Percentiles rank a stretch among this genome's conserved stretches.
phyloP scores from a whole-genome alignment of 2,888 invertebrate species.

The Diadegma fenestrale region DNA sequence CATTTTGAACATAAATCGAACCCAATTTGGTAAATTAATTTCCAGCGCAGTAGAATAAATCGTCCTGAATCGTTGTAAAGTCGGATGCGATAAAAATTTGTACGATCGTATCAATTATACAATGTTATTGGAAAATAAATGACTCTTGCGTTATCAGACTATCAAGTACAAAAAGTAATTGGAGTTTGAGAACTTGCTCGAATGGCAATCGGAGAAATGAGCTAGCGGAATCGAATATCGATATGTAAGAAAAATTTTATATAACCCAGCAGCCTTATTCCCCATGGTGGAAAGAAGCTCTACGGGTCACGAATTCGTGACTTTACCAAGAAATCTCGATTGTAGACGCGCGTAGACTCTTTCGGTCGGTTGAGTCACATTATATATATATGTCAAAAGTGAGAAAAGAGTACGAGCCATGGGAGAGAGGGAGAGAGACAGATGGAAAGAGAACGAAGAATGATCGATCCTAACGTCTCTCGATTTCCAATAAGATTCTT shows the following conservation, averaged over 20 bases:
- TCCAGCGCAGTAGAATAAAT: neutral
- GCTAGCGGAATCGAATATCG: constrained; percentile 61
- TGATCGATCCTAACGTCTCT: constrained; percentile 56
- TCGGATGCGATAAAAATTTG: constrained; percentile 12
- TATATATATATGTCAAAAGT: constrained; percentile 11
- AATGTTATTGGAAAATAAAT: constrained; percentile 44
- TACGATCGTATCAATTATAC: constrained; percentile 53
- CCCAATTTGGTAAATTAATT: neutral
- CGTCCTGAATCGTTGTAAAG: neutral
- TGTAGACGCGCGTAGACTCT: constrained; percentile 37
- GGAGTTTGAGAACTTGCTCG: constrained; percentile 55
- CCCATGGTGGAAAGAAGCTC: constrained; percentile 44
- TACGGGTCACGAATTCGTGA: constrained; percentile 55
- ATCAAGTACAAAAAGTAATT: constrained; percentile 44
- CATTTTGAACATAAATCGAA: neutral
- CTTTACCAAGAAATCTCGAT: constrained; percentile 39
- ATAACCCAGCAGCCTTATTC: constrained; percentile 46
- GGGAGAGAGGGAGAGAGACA: neutral
- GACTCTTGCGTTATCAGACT: constrained; percentile 29
- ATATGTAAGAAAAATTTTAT: constrained; percentile 45
- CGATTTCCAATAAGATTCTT: constrained; percentile 77
- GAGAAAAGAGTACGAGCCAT: neutral
- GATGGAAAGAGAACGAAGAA: neutral
- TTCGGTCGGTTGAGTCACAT: constrained; percentile 36
- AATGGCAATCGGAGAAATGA: constrained; percentile 45